These are phyloP conservation scores for Laticauda colubrina DNA, from an alignment of 2,113 vertebrate genomes.

Conservation along the genomic window DNA sequence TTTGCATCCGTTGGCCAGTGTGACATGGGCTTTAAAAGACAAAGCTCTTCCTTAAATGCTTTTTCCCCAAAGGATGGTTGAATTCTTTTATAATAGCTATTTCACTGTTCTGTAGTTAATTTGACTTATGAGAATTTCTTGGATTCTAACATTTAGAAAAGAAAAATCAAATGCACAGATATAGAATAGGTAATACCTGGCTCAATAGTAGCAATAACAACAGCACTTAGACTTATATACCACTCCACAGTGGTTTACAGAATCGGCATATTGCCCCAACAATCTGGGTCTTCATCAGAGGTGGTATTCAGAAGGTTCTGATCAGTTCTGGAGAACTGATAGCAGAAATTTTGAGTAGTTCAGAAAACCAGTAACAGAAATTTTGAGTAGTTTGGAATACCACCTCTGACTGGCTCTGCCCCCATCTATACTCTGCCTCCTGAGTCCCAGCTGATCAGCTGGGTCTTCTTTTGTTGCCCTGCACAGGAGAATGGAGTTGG, in stretches of 20 bases:
- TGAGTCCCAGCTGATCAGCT: no score
- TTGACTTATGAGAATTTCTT: neutral
- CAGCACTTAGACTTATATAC: neutral
- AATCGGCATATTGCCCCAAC: neutral
- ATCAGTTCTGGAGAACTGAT: no score
- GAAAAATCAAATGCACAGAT: neutral
- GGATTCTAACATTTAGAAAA: neutral
- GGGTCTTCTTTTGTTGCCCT: no score
- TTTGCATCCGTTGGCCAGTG: no score
- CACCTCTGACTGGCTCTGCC: no score
- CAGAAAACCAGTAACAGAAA: no score
- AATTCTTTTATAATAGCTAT: neutral
- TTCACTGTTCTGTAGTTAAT: neutral
- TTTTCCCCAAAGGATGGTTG: neutral
- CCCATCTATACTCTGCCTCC: no score
- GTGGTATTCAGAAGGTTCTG: no score
- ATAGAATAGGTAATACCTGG: neutral
- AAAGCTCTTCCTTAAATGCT: neutral
- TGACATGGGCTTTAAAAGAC: no score
- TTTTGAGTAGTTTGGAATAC: no score
- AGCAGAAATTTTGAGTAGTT: no score
- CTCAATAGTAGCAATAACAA: neutral
- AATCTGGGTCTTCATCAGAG: neutral
- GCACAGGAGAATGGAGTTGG: no score
- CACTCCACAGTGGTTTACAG: neutral